phyloP scores from a whole-genome alignment of 2,888 invertebrate genomes.

The Cancer borealis region DNA sequence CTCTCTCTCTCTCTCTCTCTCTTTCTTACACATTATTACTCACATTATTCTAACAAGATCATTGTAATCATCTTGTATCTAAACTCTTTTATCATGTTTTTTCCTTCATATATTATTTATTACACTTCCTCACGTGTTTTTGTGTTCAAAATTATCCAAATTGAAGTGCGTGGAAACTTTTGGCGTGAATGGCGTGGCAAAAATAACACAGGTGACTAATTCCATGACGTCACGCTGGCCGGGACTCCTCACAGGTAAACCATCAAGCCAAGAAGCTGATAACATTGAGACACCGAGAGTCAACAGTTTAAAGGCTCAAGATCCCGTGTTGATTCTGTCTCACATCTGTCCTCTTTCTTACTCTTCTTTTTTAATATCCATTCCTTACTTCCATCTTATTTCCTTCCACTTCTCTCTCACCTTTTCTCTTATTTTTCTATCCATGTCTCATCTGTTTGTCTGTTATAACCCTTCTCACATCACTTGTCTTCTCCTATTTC shows the following conservation, averaged over 20 bases:
- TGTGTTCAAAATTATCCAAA: background rate
- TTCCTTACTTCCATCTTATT: background rate
- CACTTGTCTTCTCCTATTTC: background rate
- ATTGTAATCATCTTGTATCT: background rate
- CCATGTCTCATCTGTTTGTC: background rate
- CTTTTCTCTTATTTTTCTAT: background rate
- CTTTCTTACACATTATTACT: background rate
- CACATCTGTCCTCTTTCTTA: background rate
- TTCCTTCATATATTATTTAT: background rate
- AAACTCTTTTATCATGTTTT: background rate
- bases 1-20: constrained; percentile 22
- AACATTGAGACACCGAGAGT: constrained; percentile 12
- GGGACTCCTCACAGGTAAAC: background rate
- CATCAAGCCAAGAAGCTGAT: constrained; percentile 20
- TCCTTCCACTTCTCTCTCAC: background rate
- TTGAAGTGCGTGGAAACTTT: background rate
- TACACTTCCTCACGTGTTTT: background rate
- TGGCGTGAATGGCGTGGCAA: background rate
- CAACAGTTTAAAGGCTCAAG: constrained; percentile 27
- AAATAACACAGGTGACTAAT: constrained; percentile 23
- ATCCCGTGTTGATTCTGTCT: background rate
- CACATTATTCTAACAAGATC: background rate
- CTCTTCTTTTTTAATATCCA: background rate
- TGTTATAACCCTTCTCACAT: background rate
- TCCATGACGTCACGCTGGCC: background rate